These are phyloP conservation scores for Synaphobranchus kaupii DNA, from an alignment of 2,797 vertebrate genomes.

Conservation along the genomic window DNA sequence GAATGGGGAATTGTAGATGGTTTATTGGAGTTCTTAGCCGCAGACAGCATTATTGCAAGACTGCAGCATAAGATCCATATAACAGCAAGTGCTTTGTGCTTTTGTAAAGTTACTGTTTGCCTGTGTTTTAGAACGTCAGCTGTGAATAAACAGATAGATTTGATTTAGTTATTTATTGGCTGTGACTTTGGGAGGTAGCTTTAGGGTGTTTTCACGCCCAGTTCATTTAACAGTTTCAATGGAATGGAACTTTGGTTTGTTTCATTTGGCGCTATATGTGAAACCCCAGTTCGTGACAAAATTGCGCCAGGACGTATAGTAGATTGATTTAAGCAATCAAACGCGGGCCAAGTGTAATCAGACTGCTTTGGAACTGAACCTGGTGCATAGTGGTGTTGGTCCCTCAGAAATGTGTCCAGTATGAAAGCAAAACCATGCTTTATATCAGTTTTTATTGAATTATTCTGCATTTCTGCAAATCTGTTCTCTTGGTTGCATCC, in stretches of 20 bases:
- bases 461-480: too few species aligned
- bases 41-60: neutral
- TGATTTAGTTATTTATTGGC: neutral
- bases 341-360: neutral
- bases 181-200: neutral
- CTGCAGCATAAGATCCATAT: neutral
- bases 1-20: neutral
- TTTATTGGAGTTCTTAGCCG: neutral
- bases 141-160: neutral
- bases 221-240: neutral
- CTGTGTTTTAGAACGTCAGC: neutral
- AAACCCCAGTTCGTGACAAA: neutral
- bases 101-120: neutral
- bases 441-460: too few species aligned
- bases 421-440: neutral
- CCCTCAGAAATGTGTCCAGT: neutral
- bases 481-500: too few species aligned
- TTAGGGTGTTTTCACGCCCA: neutral
- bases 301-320: neutral
- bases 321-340: neutral
- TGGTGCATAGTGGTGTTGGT: neutral
- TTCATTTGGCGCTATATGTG: neutral
- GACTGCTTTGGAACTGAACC: neutral
- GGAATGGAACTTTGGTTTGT: neutral
- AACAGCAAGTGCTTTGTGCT: neutral